Base-by-base conservation (phyloP, 2,888 invertebrate species). In the Aricia artaxerxes region DNA sequence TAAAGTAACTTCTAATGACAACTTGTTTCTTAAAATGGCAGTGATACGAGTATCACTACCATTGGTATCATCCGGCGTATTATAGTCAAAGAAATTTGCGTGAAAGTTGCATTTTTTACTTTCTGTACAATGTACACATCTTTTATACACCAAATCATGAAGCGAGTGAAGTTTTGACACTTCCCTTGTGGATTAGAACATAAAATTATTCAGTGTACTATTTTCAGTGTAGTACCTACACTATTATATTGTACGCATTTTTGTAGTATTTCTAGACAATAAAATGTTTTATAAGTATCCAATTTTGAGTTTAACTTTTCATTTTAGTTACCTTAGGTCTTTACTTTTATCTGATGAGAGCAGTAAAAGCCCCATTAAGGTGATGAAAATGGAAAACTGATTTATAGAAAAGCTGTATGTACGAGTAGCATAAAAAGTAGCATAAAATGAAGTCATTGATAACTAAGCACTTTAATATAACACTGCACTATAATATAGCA, bases 31-130 rank as follows among this genome's bases (percentile, higher is more conserved):
- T 73, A 24, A 73, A 73, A 31, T 57, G 76, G 57, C 38, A 53
- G 53, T 76, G 6, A 11, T 57, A 57, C 57, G 57, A 57, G 57
- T 57, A 57, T 11, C 13, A 53, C 13, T 53, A 13, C 57, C 11
- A 53, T 9, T 13, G 16, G 53, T 53, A 44, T 38, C 76, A 75
- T 75, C 24, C 31, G 24, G 49, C 49, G 44, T 73, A 40, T 40
- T 73, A 40, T 44, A 73, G 73, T 73, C 44, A 35, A 76, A 57
- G 76, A 76, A 76, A 76, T 76, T 53, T 13, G 35, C 49, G 76
- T 49, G 53, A 76, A 57, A 35, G 53, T 76, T 76, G n/a, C 16
- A 35, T 53, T 53, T 16, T 76, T 24, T 13, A 31, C 53, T 76
- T 57, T 57, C 31, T 76, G 49, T 24, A 4, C 44, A 75, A 53